Base-by-base conservation (phyloP, 1,140 invertebrate genomes). In the Euwallacea similis region DNA sequence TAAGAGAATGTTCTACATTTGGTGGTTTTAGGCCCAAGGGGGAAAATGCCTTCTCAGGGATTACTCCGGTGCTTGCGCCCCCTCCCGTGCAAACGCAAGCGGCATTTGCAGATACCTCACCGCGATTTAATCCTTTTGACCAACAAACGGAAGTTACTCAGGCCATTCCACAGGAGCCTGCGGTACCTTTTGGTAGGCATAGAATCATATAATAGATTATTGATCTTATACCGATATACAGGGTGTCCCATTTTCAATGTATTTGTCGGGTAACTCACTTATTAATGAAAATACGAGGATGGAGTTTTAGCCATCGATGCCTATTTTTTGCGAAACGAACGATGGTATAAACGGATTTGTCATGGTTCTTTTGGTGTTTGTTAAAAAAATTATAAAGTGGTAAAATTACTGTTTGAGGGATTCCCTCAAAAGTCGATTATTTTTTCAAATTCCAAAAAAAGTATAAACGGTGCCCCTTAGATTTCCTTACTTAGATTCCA, bases 81-180 rank as follows among this genome's bases (percentile, higher is more conserved):
- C 92, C 92, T 33, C 84, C 87, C 53, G 83, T 83, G 75, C 84
- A 84, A 6, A 81, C 80, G 2, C 85, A 85, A 73, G 80, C 82
- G 7, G 84, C 86, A 50, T 87, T 86, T 46, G 74, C 79, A 15
- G 86, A 87, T 73, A 79, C 81, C 9, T 84, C 85, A 2, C 82
- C 84, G 1, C 79, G 85, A 66, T 86, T 87, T 58, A 86, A 86
- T 82, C 95, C 94, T 0, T 96, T 96, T 79, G 92, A 95, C 80
- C 90, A 90, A 75, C 87, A 88, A 60, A 85, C 81, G 41, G 85
- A 86, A 63, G 80, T 84, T 62, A 81, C 80, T 60, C 82, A 79
- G 46, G 83, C 85, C 7, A 86, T 74, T 11, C 50, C 72, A 11
- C 54, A 54, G 13, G 67, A 74, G 58, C 72, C 76, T 56, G 77